phyloP scores from a whole-genome alignment of 2,888 invertebrate species.

The Dryadula phaetusa region DNA sequence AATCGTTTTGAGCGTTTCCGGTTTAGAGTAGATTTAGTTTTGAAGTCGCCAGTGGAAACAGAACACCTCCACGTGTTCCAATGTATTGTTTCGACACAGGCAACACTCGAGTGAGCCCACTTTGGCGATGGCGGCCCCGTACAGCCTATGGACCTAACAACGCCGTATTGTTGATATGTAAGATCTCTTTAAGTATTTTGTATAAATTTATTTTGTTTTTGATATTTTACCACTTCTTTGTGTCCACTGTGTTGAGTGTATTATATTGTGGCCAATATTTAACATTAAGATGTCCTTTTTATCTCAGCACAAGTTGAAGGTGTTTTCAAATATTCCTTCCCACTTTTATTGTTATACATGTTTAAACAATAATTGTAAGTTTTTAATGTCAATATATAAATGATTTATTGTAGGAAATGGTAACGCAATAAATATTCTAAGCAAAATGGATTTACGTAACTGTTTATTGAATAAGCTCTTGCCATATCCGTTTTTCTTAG shows the following conservation, averaged over 20 bases:
- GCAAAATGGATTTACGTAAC: background rate
- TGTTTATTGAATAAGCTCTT: too few relatives aligned
- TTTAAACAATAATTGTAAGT: background rate
- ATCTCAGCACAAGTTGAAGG: background rate
- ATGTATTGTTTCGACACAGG: background rate
- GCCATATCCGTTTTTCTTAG: background rate
- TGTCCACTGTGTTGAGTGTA: background rate
- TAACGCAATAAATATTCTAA: slow-evolving; percentile 11
- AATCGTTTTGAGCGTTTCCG: background rate
- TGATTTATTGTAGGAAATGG: background rate
- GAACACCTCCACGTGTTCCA: too few relatives aligned
- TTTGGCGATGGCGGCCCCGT: too few relatives aligned
- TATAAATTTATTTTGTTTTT: slow-evolving; percentile 10
- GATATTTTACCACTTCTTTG: background rate
- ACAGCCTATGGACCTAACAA: background rate
- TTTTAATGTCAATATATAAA: slow-evolving; percentile 8
- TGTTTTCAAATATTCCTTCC: background rate
- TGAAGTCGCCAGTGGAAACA: background rate
- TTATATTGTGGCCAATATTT: background rate
- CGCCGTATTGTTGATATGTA: background rate
- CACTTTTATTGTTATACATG: slow-evolving; percentile 8
- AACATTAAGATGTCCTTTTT: background rate
- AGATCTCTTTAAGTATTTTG: slow-evolving; percentile 10
- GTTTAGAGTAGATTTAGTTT: background rate
- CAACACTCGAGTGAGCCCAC: background rate